Evolutionary conservation across 2,113 vertebrate species (phyloP).

Genomic region (Ptilorrhoa leucosticta): DNA sequence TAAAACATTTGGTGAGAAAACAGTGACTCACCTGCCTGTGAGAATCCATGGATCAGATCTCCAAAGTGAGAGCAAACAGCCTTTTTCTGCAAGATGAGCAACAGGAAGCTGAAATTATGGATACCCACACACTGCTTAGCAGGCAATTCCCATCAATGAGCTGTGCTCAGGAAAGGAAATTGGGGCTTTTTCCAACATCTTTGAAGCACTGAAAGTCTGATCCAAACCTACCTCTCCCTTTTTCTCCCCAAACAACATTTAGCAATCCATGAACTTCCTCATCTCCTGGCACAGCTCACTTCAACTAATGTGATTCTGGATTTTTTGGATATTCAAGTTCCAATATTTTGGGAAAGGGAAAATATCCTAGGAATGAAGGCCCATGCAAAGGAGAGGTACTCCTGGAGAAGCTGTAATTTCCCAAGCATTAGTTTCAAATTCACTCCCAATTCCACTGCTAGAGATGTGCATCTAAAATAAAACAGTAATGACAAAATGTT

Average conservation of each 20-base stretch:
- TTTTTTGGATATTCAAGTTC: neutral
- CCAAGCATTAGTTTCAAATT: neutral
- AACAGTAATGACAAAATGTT: neutral
- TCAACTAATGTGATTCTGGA: neutral
- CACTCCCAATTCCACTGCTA: neutral
- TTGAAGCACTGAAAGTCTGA: neutral
- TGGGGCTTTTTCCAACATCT: neutral
- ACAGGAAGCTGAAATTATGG: neutral
- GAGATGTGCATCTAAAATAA: neutral
- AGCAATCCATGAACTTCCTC: neutral
- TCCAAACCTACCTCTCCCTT: neutral
- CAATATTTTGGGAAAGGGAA: neutral
- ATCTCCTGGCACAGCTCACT: neutral
- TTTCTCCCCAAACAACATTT: neutral
- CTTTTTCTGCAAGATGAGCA: neutral
- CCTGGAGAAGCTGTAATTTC: neutral
- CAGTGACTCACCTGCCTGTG: accelerated
- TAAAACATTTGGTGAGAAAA: neutral
- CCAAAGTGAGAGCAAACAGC: neutral
- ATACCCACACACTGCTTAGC: neutral
- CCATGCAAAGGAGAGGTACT: neutral
- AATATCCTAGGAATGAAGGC: neutral
- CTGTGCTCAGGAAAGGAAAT: neutral
- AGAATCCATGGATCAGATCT: neutral
- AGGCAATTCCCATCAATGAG: neutral